Conservation (phyloP, 2,113 vertebrate species). For the Festucalex cinctus region DNA sequence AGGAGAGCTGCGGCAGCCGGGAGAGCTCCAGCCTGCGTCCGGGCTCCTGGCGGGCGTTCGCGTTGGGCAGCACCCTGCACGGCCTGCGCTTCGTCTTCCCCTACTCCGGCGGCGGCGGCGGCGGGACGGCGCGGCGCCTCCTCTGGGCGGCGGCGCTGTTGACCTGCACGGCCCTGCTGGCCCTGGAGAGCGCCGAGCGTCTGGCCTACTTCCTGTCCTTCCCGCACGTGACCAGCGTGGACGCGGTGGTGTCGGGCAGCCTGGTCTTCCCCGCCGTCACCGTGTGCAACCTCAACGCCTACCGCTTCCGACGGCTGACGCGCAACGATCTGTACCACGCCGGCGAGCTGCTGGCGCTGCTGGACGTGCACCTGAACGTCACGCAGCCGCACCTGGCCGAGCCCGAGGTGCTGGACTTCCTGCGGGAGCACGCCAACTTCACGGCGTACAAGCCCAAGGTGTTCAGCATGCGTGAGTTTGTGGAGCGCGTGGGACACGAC, state of each 20-base stretch:
- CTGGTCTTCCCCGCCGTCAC: conserved; percentile 93
- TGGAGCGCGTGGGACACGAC: conserved; percentile 91
- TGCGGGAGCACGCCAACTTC: conserved; percentile 89
- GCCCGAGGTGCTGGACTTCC: conserved; percentile 80
- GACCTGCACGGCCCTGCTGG: conserved; percentile 85
- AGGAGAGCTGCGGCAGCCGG: conserved; percentile 84
- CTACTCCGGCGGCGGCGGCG: conserved; percentile 72
- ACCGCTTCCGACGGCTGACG: conserved; percentile 89
- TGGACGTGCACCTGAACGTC: conserved; percentile 90
- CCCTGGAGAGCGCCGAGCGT: conserved; percentile 87
- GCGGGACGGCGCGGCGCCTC: conserved; percentile 80
- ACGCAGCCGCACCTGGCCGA: conserved; percentile 90
- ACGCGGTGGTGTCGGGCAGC: conserved; percentile 87
- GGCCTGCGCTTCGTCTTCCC: conserved; percentile 92
- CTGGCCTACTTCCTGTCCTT: conserved; percentile 95
- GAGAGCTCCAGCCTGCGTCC: conserved; percentile 82
- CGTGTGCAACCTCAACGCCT: conserved; percentile 93
- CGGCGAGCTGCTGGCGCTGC: conserved; percentile 88
- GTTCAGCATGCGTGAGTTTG: conserved; percentile 97
- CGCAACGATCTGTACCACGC: conserved; percentile 96
- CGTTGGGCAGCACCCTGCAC: conserved; percentile 87
- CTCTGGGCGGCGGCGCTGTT: conserved; percentile 90
- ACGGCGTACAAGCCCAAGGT: conserved; percentile 88
- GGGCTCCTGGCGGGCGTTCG: conserved; percentile 89
- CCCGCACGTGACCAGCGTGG: conserved; percentile 93